Evolutionary conservation across 2,797 vertebrate species (phyloP), one percentile per base, ranked within the genome.

Genomic region (Chromobotia macracanthus): DNA sequence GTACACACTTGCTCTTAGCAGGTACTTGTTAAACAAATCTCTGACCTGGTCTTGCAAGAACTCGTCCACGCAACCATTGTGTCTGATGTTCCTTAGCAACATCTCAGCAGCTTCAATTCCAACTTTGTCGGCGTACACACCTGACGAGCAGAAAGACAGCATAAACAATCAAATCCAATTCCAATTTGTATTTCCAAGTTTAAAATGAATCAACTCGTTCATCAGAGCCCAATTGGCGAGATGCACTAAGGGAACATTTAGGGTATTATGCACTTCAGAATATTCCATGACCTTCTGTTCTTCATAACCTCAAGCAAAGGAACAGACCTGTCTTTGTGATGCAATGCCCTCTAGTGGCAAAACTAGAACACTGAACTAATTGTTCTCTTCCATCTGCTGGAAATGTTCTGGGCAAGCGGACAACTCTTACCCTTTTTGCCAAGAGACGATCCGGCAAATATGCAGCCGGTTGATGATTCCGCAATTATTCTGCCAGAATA

Each of bases 41-140:
- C 85, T 89, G 90, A 99, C 97, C 93, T 99, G 97, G 83, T 99
- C 97, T 90, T 99, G 97, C 58, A 99, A 91, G 88, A 96, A 97
- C 83, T 99, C 97, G 12, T 99, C 97, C 82, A 99, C 96, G 13
- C 97, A 95, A 80, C 97, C 97, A 44, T 96, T 96, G 76, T 99
- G 95, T 84, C 95, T 89, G 81, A 99, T 94, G 88, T 97, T 99
- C 76, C 92, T 94, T 65, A 99, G 92, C 31, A 99, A 89, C 92
- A 95, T 97, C 87, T 99, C 97, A 3, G 96, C 96, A 82, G 97
- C 97, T 87, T 99, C 96, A 2, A 95, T 95, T 50, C 97, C 97
- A 46, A 98, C 92, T 85, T 94, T 96, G 88, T 99, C 97, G 53
- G 94, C 92, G 87, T 93, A 94, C 73, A 97, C 95, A 76, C 97